These are phyloP conservation scores for Mustela lutreola DNA, from an alignment of 2,113 vertebrate genomes.

Conservation along the genomic window DNA sequence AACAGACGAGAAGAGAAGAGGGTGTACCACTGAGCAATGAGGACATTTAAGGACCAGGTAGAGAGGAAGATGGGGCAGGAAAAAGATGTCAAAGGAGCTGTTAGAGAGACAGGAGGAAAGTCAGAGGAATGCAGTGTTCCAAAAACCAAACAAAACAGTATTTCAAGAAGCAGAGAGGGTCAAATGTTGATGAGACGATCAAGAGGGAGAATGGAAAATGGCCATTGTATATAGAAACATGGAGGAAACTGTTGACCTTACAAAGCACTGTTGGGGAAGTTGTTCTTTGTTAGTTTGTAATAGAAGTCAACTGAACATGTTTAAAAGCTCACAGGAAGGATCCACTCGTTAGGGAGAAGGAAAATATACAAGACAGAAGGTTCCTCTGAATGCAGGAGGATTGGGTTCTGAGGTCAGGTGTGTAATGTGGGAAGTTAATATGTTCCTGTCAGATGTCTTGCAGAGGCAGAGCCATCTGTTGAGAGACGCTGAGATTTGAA, in stretches of 20 bases:
- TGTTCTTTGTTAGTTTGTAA: background rate
- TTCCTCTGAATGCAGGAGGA: background rate
- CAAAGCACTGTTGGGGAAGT: background rate
- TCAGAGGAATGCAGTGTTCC: background rate
- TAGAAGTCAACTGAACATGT: background rate
- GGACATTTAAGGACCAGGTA: background rate
- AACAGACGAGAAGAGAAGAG: background rate
- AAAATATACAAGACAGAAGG: background rate
- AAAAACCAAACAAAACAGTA: background rate
- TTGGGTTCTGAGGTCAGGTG: background rate
- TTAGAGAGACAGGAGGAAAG: background rate
- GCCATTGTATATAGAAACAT: background rate
- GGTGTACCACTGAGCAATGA: background rate
- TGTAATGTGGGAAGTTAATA: background rate
- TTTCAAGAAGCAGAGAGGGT: background rate
- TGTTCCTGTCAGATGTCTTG: background rate
- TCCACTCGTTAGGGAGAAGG: background rate
- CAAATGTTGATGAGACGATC: background rate
- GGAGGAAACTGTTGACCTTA: background rate
- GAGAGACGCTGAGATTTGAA: background rate
- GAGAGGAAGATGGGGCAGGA: background rate
- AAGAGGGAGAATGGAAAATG: background rate
- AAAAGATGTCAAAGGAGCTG: background rate
- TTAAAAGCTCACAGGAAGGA: background rate
- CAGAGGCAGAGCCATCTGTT: background rate